phyloP scores from a whole-genome alignment of 2,888 invertebrate species.

The Pediacus dermestoides region DNA sequence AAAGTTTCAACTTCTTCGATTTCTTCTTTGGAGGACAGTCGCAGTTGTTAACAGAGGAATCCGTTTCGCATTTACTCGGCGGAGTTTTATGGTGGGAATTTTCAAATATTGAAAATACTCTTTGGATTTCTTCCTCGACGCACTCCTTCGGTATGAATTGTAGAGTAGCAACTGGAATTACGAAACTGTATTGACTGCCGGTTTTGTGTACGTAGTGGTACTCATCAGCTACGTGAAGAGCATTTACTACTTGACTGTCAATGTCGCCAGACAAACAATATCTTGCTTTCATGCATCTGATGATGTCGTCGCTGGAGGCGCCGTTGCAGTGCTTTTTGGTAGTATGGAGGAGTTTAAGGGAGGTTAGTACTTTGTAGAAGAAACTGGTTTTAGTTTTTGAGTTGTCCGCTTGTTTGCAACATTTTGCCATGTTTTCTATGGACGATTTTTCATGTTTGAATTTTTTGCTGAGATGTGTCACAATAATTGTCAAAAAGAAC shows the following conservation, averaged over 20 bases:
- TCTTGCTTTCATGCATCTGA: constrained; percentile 24
- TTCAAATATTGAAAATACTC: no score
- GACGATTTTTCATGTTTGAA: no score
- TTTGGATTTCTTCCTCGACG: constrained; percentile 24
- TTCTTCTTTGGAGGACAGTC: no score
- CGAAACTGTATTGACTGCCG: constrained; percentile 23
- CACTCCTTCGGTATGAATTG: constrained; percentile 25
- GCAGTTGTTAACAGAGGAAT: no score
- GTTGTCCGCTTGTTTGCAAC: no score
- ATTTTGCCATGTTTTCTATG: no score
- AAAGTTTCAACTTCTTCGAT: no score
- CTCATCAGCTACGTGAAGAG: constrained; percentile 25
- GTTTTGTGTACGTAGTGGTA: constrained; percentile 24
- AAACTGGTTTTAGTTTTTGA: constrained; percentile 25
- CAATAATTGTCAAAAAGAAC: no score
- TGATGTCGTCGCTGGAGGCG: constrained; percentile 26
- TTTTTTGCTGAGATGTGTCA: no score
- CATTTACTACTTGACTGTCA: constrained; percentile 27
- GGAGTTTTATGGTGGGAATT: no score
- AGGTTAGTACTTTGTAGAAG: constrained; percentile 29
- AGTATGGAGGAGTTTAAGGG: constrained; percentile 27
- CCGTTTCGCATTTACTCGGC: no score
- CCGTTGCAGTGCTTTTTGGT: constrained; percentile 22
- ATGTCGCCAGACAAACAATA: constrained; percentile 28
- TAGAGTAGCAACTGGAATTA: constrained; percentile 28